Conservation (phyloP, 1,140 invertebrate species). For the Brachystomella parvula region DNA sequence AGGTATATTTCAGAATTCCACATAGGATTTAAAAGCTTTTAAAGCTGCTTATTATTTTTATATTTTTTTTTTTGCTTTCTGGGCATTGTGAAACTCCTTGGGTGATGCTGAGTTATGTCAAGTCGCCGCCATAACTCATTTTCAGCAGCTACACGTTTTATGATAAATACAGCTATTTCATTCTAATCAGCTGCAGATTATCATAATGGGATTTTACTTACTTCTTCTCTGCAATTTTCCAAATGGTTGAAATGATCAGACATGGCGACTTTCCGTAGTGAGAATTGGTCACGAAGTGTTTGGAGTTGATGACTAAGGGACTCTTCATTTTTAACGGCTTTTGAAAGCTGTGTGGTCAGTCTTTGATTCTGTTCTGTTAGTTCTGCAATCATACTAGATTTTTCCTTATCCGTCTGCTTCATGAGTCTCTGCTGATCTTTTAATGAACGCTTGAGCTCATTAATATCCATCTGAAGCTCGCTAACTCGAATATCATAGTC, state of each 20-base stretch:
- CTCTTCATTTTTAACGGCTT: constrained; percentile 66
- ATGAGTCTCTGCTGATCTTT: constrained; percentile 54
- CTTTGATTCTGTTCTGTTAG: constrained; percentile 83
- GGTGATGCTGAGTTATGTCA: too few species aligned
- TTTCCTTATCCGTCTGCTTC: constrained; percentile 67
- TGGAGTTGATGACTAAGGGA: constrained; percentile 70
- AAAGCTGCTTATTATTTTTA: too few species aligned
- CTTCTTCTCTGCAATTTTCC: constrained; percentile 77
- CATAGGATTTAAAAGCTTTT: too few species aligned
- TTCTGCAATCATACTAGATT: constrained; percentile 69
- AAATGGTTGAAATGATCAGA: constrained; percentile 81
- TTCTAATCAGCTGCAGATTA: too few species aligned
- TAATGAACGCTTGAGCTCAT: constrained; percentile 55
- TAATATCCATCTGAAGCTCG: constrained; percentile 79
- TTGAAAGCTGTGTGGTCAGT: constrained; percentile 66
- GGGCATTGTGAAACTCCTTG: too few species aligned
- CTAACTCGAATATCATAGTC: constrained; percentile 80
- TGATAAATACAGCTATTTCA: too few species aligned
- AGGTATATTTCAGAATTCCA: too few species aligned
- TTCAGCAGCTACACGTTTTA: too few species aligned
- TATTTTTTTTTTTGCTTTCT: too few species aligned
- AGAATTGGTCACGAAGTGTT: constrained; percentile 71
- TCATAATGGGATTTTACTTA: too few species aligned
- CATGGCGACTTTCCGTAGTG: constrained; percentile 64
- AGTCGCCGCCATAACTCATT: too few species aligned